These are phyloP conservation scores for Amphimallon solstitiale DNA, from an alignment of 2,888 invertebrate species.

Conservation along the genomic window DNA sequence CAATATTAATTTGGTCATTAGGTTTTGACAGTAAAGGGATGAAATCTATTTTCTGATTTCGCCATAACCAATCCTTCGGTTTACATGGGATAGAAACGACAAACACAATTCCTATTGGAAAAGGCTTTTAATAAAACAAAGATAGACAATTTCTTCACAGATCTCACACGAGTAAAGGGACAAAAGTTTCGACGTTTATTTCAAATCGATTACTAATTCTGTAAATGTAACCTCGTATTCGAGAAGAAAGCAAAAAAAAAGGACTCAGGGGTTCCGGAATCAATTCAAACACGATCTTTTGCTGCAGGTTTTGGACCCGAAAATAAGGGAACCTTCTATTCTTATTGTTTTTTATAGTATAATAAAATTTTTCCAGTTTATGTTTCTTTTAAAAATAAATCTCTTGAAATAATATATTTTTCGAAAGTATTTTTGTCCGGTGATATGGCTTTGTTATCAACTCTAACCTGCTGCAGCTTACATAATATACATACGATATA, in stretches of 20 bases:
- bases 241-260: neutral
- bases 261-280: constrained; percentile 1
- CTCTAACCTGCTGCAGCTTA: neutral
- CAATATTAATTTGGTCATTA: too few species aligned
- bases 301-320: neutral
- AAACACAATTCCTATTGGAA: neutral
- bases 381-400: constrained; percentile 13
- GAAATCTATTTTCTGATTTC: too few species aligned
- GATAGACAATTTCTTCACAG: constrained; percentile 6
- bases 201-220: constrained; percentile 27
- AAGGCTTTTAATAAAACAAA: constrained; percentile 22
- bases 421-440: neutral
- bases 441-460: neutral
- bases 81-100: neutral
- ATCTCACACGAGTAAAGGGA: constrained; percentile 4
- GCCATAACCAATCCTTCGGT: too few species aligned
- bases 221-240: constrained; percentile 12
- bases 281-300: constrained; percentile 6
- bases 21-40: too few species aligned
- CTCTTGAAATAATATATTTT: neutral
- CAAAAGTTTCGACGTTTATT: constrained; percentile 15
- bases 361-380: constrained; percentile 19
- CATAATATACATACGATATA: too few species aligned
- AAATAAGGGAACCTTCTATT: neutral
- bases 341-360: constrained; percentile 18